A percentile compares a stretch with the other conserved stretches of the same genome.
These are phyloP conservation scores for Chironomus striatipennis DNA, from an alignment of 1,140 invertebrate species.

Conservation along the genomic window DNA sequence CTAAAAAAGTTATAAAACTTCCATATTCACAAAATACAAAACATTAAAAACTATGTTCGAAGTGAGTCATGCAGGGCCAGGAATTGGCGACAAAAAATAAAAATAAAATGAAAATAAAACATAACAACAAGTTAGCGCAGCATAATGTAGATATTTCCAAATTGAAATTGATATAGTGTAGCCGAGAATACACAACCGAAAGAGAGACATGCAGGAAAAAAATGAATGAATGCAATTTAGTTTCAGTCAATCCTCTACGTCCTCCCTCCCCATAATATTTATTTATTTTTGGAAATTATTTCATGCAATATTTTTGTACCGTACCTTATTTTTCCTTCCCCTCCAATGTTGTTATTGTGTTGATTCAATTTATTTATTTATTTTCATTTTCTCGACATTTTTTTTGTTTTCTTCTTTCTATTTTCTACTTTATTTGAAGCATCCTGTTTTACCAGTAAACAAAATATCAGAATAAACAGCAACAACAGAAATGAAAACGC, in stretches of 20 bases:
- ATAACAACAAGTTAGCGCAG: constrained; percentile 20
- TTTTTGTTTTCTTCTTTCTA: too few relatives aligned
- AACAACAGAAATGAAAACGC: too few relatives aligned
- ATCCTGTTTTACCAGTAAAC: too few relatives aligned
- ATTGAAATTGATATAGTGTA: constrained; percentile 19
- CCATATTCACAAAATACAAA: not conserved
- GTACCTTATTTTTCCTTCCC: too few relatives aligned
- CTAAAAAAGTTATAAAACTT: not conserved
- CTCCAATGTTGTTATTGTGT: too few relatives aligned
- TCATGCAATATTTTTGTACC: too few relatives aligned
- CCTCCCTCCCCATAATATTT: too few relatives aligned
- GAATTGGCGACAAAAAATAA: constrained; percentile 2
- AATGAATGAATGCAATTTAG: constrained; percentile 2
- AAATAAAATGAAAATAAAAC: not conserved
- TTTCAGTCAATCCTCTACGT: not conserved
- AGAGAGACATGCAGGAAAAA: not conserved
- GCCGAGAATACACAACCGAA: not conserved
- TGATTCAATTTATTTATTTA: too few relatives aligned
- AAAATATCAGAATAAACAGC: too few relatives aligned
- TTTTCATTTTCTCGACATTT: too few relatives aligned
- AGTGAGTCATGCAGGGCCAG: not conserved
- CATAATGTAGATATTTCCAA: constrained; percentile 17
- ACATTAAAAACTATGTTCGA: not conserved
- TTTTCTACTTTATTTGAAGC: too few relatives aligned
- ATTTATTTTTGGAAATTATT: too few relatives aligned